Evolutionary conservation across 1,140 invertebrate species (phyloP).

Genomic region (Sinonovacula constricta): DNA sequence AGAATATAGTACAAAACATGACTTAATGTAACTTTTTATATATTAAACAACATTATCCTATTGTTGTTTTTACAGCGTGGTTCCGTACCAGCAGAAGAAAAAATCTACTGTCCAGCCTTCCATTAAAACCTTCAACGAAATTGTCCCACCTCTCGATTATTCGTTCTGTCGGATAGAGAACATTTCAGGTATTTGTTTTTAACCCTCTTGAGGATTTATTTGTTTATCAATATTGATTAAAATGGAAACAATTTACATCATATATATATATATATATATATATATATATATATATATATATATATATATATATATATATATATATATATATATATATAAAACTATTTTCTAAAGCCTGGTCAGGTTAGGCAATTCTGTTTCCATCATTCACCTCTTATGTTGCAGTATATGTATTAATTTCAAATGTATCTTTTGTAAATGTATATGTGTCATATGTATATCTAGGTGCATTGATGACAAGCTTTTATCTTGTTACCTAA

Average conservation of each 20-base stretch:
- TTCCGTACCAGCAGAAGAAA: slow-evolving; percentile 52
- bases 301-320: too few relatives aligned
- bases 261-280: background rate
- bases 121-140: slow-evolving; percentile 57
- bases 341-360: background rate
- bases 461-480: too few relatives aligned
- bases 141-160: slow-evolving; percentile 60
- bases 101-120: slow-evolving; percentile 44
- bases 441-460: too few relatives aligned
- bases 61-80: slow-evolving; percentile 61
- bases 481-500: too few relatives aligned
- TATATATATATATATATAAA: background rate
- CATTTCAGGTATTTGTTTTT: slow-evolving; percentile 53
- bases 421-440: too few relatives aligned
- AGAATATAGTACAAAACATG: too few relatives aligned
- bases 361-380: background rate
- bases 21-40: too few relatives aligned
- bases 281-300: background rate
- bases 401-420: too few relatives aligned
- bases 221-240: background rate
- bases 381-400: too few relatives aligned
- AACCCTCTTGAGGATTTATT: background rate
- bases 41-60: too few relatives aligned
- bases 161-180: slow-evolving; percentile 60
- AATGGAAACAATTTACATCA: background rate